These are phyloP conservation scores for Buphagus erythrorhynchus DNA, from an alignment of 2,797 vertebrate genomes.

Conservation along the genomic window DNA sequence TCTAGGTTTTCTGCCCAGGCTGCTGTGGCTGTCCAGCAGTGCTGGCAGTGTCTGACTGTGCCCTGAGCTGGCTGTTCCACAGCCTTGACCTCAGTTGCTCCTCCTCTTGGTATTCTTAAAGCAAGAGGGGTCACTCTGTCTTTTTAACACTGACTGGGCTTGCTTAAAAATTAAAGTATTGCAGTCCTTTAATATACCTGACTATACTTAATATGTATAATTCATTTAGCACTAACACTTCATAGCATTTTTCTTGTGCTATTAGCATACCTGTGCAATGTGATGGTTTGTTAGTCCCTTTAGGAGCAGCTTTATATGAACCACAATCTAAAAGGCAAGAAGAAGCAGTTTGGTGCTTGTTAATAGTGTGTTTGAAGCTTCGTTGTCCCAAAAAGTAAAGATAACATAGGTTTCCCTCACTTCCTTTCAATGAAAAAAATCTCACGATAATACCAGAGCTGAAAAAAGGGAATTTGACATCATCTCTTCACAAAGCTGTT, in stretches of 20 bases:
- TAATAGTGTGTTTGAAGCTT: neutral
- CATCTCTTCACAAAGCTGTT: neutral
- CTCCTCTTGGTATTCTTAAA: neutral
- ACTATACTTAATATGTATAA: fast-evolving
- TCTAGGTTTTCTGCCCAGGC: neutral
- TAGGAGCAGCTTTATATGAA: neutral
- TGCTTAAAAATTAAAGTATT: neutral
- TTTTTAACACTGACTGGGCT: neutral
- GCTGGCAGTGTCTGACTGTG: neutral
- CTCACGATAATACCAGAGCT: neutral
- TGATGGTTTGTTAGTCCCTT: neutral
- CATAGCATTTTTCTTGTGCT: neutral
- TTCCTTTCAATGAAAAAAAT: neutral
- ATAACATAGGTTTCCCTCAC: neutral
- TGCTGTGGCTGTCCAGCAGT: neutral
- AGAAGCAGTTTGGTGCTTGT: neutral
- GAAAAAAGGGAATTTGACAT: neutral
- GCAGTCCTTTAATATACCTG: neutral
- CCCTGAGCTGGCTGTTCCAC: neutral
- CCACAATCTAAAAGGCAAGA: neutral
- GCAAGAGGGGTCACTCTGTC: neutral
- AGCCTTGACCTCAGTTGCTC: neutral
- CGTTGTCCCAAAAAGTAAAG: neutral
- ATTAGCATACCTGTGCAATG: fast-evolving
- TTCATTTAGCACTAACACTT: neutral